Conservation (phyloP, 2,797 vertebrate genomes). For the Clarias platycephalus region DNA sequence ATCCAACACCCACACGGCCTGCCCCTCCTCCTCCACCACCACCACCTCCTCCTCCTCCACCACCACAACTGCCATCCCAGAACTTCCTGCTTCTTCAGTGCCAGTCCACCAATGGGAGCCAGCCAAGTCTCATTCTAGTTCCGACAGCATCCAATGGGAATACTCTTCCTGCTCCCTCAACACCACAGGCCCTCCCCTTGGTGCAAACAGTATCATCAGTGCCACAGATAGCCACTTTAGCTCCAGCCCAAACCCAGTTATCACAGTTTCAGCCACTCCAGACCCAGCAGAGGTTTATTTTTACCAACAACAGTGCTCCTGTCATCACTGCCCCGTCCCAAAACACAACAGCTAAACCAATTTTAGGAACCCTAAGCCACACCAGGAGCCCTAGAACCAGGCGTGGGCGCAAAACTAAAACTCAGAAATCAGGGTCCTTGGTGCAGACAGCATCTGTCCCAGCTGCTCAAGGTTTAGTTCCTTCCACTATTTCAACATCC, state of each 20-base stretch:
- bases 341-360: slow-evolving; percentile 65
- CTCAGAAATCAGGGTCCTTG: slow-evolving; percentile 58
- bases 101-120: slow-evolving; percentile 69
- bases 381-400: slow-evolving; percentile 72
- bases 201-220: slow-evolving; percentile 78
- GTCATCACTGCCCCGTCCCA: slow-evolving; percentile 47
- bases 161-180: slow-evolving; percentile 61
- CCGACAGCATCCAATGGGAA: slow-evolving; percentile 65
- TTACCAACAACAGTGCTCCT: slow-evolving; percentile 73
- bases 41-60: slow-evolving; percentile 73
- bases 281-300: slow-evolving; percentile 79
- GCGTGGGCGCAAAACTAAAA: slow-evolving; percentile 73
- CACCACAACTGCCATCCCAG: slow-evolving; percentile 74
- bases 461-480: slow-evolving; percentile 39
- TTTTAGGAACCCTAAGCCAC: slow-evolving; percentile 69
- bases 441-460: slow-evolving; percentile 27
- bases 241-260: slow-evolving; percentile 68
- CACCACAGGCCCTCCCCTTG: slow-evolving; percentile 68
- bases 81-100: slow-evolving; percentile 77
- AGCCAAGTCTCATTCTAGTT: slow-evolving; percentile 78
- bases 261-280: slow-evolving; percentile 77
- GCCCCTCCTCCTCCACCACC: slow-evolving; percentile 73
- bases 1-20: slow-evolving; percentile 67
- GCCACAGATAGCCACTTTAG: slow-evolving; percentile 74
- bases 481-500: slow-evolving; percentile 28